Evolutionary conservation across 2,113 vertebrate species (phyloP).

Genomic region (Anguilla japonica): DNA sequence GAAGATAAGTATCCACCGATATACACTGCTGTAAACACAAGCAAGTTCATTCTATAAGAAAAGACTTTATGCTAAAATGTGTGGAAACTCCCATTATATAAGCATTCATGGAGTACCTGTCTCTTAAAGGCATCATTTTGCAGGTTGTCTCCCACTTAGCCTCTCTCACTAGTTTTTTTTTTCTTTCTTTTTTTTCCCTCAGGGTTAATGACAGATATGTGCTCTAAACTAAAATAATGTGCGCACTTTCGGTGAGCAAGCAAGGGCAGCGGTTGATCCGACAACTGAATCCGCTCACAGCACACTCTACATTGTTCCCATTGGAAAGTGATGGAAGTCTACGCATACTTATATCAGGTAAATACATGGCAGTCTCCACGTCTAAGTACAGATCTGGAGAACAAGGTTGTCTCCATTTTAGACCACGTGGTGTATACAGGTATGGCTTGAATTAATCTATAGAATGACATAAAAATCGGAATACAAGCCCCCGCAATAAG

Average conservation of each 20-base stretch:
- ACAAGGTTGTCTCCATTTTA: not conserved
- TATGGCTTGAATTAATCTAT: not conserved
- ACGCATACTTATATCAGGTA: not conserved
- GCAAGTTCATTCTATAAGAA: not conserved
- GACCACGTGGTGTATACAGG: not conserved
- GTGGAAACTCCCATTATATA: not conserved
- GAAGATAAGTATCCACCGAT: not conserved
- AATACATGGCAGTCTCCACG: not conserved
- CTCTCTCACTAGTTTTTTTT: too few species aligned
- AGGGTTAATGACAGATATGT: too few species aligned
- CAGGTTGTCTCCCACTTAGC: too few species aligned
- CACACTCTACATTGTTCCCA: not conserved
- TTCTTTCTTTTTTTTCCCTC: too few species aligned
- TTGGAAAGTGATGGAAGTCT: not conserved
- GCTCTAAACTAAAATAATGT: not conserved
- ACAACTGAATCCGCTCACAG: not conserved
- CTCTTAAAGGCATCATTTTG: too few species aligned
- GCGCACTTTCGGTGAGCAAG: not conserved
- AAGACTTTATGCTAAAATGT: not conserved
- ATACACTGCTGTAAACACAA: not conserved
- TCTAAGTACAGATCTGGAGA: not conserved
- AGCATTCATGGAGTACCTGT: not conserved
- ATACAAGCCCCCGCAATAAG: not conserved
- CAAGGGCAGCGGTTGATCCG: not conserved
- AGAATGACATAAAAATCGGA: not conserved